Evolutionary conservation across 1,140 invertebrate species (phyloP).

Genomic region (Aporrectodea caliginosa): DNA sequence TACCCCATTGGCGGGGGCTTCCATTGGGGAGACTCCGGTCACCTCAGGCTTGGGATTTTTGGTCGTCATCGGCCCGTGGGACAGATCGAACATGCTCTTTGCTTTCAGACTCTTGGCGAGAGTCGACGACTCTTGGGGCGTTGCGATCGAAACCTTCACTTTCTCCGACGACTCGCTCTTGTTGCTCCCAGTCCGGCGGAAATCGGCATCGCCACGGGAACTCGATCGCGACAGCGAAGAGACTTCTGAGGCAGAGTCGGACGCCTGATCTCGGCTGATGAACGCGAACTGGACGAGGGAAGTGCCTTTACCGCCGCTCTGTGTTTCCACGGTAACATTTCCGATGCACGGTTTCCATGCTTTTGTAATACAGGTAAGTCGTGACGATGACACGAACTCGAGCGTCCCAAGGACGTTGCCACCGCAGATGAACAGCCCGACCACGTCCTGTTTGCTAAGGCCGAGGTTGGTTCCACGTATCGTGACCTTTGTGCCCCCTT

Average conservation of each 20-base stretch:
- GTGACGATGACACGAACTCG: conserved; percentile 47
- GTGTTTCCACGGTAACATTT: conserved; percentile 46
- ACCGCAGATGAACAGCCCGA: conserved; percentile 46
- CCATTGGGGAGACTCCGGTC: conserved; percentile 42
- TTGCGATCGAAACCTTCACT: no score
- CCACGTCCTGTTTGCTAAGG: conserved; percentile 44
- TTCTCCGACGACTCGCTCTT: no score
- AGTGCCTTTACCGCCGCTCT: conserved; percentile 44
- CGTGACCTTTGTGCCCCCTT: conserved; percentile 43
- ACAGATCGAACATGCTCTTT: background rate
- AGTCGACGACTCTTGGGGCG: background rate
- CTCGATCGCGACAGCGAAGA: background rate
- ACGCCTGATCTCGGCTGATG: background rate
- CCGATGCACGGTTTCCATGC: conserved; percentile 43
- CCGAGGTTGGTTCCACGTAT: conserved; percentile 48
- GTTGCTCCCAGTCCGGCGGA: background rate
- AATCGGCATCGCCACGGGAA: background rate
- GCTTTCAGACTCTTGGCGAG: background rate
- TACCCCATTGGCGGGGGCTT: conserved; percentile 40
- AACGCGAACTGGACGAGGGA: conserved; percentile 16
- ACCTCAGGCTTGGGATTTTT: conserved; percentile 38
- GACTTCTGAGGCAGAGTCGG: background rate
- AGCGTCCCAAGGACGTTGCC: conserved; percentile 45
- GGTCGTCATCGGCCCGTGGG: background rate
- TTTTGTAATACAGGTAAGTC: conserved; percentile 45